Conservation (phyloP, 2,888 invertebrate species). For the Molorchus minor region DNA sequence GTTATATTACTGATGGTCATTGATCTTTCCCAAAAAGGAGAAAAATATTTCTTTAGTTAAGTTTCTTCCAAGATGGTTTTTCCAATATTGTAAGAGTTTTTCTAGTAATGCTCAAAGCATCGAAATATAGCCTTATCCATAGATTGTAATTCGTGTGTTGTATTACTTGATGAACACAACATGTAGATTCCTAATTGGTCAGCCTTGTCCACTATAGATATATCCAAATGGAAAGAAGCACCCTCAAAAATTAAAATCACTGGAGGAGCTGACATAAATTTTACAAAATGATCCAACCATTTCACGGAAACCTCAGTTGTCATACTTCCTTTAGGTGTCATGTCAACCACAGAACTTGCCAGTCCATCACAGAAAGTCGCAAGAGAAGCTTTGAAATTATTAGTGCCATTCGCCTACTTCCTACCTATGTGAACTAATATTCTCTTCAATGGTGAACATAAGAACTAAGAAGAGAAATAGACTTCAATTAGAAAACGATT, state of each 20-base stretch:
- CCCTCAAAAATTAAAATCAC: slow-evolving; percentile 50
- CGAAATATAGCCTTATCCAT: slow-evolving; percentile 53
- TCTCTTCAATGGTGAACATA: no score
- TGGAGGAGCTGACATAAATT: slow-evolving; percentile 42
- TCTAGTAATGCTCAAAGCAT: slow-evolving; percentile 52
- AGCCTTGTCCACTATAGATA: slow-evolving; percentile 49
- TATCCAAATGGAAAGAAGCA: slow-evolving; percentile 49
- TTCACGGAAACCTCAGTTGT: slow-evolving; percentile 40
- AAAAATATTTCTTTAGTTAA: slow-evolving; percentile 50
- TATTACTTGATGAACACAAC: slow-evolving; percentile 54
- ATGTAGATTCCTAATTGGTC: slow-evolving; percentile 47
- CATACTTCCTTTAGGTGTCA: slow-evolving; percentile 48
- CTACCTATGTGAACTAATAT: no score
- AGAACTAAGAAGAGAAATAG: no score
- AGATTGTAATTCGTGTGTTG: slow-evolving; percentile 52
- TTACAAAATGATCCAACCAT: slow-evolving; percentile 45
- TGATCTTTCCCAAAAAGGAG: slow-evolving; percentile 42
- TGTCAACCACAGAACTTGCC: slow-evolving; percentile 34
- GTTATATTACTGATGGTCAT: slow-evolving; percentile 34
- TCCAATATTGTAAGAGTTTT: slow-evolving; percentile 52
- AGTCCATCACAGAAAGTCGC: no score
- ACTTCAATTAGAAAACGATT: no score
- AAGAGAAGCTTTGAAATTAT: no score
- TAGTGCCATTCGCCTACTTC: no score
- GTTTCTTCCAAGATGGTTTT: slow-evolving; percentile 38